Conservation (phyloP, 2,113 vertebrate species). For the Elanoides forficatus region DNA sequence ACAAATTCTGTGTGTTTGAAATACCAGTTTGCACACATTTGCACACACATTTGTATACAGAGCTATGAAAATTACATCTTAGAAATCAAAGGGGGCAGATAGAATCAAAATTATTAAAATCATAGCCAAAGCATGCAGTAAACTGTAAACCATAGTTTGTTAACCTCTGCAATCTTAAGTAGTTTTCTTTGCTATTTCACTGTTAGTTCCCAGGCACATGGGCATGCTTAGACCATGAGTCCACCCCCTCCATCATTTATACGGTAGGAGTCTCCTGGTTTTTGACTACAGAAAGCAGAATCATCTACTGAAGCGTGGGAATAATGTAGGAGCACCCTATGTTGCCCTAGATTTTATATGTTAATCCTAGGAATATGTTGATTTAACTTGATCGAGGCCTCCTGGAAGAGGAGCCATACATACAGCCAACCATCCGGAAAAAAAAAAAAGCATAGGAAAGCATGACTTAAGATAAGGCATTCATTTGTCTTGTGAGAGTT, state of each 20-base stretch:
- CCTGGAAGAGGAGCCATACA: not conserved
- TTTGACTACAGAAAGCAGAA: not conserved
- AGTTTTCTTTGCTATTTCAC: not conserved
- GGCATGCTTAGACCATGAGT: not conserved
- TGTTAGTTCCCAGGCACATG: not conserved
- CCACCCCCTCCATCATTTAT: not conserved
- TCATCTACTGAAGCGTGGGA: not conserved
- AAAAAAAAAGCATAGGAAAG: not conserved
- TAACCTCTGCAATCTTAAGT: not conserved
- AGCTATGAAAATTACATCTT: not conserved
- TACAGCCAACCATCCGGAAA: not conserved
- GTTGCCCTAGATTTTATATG: not conserved
- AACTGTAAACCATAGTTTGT: not conserved
- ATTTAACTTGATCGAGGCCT: not conserved
- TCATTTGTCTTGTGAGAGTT: not conserved
- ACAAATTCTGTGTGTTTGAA: not conserved
- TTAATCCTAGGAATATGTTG: not conserved
- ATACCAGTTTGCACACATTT: not conserved
- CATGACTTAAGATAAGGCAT: not conserved
- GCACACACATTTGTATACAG: not conserved
- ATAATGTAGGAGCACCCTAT: not conserved
- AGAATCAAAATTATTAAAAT: not conserved
- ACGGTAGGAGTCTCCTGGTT: not conserved
- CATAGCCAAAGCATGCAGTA: not conserved
- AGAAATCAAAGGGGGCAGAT: not conserved